phyloP scores from a whole-genome alignment of 2,888 invertebrate species.

The Drosophila melanosoma region DNA sequence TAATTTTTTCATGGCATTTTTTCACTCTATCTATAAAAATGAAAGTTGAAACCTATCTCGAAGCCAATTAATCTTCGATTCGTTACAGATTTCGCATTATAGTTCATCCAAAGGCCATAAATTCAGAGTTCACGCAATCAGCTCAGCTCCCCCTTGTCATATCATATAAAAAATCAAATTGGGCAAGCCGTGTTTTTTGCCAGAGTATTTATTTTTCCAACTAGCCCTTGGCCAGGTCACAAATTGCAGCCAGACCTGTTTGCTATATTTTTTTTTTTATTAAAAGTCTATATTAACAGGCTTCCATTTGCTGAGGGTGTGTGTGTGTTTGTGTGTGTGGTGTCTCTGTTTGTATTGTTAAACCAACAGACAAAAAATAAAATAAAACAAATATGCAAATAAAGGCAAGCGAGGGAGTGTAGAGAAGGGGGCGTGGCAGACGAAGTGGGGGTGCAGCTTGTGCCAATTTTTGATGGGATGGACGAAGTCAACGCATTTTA shows the following conservation, averaged over 20 bases:
- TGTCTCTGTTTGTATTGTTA: constrained; percentile 39
- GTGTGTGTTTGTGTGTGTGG: background rate
- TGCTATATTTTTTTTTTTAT: constrained; percentile 25
- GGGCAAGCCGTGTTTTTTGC: constrained; percentile 23
- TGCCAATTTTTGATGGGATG: constrained; percentile 62
- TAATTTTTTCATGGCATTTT: background rate
- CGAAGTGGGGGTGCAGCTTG: constrained; percentile 42
- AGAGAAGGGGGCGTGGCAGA: background rate
- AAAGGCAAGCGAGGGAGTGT: background rate
- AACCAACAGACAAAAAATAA: constrained; percentile 33
- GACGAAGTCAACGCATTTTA: constrained; percentile 55
- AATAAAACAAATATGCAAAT: constrained; percentile 38
- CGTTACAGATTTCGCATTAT: background rate
- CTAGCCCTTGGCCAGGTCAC: constrained; percentile 47
- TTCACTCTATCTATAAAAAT: background rate
- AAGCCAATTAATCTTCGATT: constrained; percentile 1
- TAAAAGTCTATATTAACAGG: constrained; percentile 55
- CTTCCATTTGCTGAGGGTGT: constrained; percentile 20
- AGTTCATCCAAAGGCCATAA: constrained; percentile 26
- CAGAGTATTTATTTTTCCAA: constrained; percentile 19
- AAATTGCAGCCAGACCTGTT: constrained; percentile 34
- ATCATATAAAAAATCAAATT: constrained; percentile 26
- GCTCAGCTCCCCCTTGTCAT: constrained; percentile 15
- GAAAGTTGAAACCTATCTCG: background rate
- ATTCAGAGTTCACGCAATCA: constrained; percentile 17